A percentile compares a stretch with the other conserved stretches of the same genome.
Evolutionary conservation across 2,888 invertebrate genomes (phyloP).

Genomic region (Tipula vernalis): DNA sequence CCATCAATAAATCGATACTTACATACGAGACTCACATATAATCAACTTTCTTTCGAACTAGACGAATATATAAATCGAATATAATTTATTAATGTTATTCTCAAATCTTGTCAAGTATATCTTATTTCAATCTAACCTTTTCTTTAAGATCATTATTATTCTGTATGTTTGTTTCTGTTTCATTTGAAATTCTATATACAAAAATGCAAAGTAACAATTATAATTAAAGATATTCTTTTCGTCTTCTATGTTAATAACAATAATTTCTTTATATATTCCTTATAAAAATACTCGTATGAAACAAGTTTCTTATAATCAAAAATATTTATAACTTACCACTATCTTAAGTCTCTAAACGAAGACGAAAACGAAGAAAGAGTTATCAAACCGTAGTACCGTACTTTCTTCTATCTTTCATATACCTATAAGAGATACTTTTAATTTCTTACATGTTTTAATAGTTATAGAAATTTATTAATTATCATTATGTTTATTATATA

Average conservation of each 20-base stretch:
- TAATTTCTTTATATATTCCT: not conserved
- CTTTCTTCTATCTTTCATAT: not conserved
- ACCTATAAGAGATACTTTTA: not conserved
- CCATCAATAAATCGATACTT: not conserved
- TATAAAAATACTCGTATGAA: not conserved
- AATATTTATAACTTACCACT: not conserved
- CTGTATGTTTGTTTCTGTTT: not conserved
- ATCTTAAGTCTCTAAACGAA: not conserved
- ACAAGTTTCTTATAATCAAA: not conserved
- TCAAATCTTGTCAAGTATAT: not conserved
- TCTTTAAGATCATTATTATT: not conserved
- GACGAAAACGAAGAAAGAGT: not conserved
- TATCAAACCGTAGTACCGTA: slow-evolving; percentile 4
- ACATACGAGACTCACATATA: not conserved
- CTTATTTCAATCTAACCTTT: not conserved
- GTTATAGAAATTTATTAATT: not conserved
- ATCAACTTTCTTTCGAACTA: not conserved
- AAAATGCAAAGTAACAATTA: not conserved
- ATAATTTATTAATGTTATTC: not conserved
- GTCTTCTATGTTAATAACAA: not conserved
- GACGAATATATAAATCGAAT: not conserved
- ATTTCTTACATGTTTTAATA: not conserved
- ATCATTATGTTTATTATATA: not conserved
- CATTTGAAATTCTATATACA: not conserved
- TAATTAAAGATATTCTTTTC: not conserved